Conservation (phyloP, 2,797 vertebrate species). For the Pygocentrus nattereri region DNA sequence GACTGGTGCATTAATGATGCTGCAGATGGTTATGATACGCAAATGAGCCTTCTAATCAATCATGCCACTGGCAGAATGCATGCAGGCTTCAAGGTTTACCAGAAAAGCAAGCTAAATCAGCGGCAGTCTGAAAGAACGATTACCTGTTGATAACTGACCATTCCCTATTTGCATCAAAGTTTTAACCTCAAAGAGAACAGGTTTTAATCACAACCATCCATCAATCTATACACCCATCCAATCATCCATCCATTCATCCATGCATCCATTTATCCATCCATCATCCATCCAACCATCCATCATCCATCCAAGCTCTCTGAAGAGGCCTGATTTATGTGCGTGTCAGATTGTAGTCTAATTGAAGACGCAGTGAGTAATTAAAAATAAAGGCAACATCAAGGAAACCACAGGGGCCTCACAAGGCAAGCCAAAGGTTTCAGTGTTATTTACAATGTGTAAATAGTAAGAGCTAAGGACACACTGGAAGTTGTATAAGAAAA, state of each 20-base stretch:
- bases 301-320: slow-evolving; percentile 6
- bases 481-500: neutral
- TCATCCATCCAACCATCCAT: slow-evolving; percentile 8
- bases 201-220: slow-evolving; percentile 39
- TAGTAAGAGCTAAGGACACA: neutral
- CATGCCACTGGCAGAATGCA: too few relatives aligned
- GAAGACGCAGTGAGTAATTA: slow-evolving; percentile 30
- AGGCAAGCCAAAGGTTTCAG: neutral
- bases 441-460: neutral
- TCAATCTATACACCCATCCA: slow-evolving; percentile 28
- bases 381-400: slow-evolving; percentile 4
- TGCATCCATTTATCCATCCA: slow-evolving; percentile 16
- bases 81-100: neutral
- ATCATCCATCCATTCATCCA: slow-evolving; percentile 1
- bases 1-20: too few relatives aligned
- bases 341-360: slow-evolving; percentile 41
- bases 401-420: neutral
- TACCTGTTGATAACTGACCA: slow-evolving; percentile 27
- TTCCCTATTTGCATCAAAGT: slow-evolving; percentile 10
- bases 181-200: slow-evolving; percentile 36
- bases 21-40: too few relatives aligned
- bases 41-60: too few relatives aligned
- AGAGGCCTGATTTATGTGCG: slow-evolving; percentile 29
- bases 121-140: neutral
- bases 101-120: neutral